Evolutionary conservation across 1,140 invertebrate species (phyloP), one percentile per base, ranked within the genome.

Genomic region (Diorhabda elongata): DNA sequence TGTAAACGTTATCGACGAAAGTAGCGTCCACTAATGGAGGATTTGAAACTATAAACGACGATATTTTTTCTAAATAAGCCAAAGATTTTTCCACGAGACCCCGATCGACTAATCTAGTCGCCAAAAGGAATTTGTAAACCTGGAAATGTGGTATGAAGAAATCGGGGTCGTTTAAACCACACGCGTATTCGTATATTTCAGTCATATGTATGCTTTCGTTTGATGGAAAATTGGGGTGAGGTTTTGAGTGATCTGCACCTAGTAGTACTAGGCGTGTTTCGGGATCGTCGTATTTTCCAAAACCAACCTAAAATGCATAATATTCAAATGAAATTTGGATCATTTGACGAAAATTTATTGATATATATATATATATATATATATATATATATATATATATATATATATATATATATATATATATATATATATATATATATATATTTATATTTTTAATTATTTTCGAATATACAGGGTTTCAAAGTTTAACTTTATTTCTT

Each of bases 131-230:
- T 82, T 94, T 93, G 80, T 91, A 93, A 58, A 85, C 84, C 83
- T 90, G 90, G 74, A 93, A 86, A 74, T 92, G 87, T 6, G 87
- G 82, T 45, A 95, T 84, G 67, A 86, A 84, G 76, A 91, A 94
- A 56, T 87, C 83, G n/a, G 89, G 86, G 75, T 92, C 90, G 70
- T 89, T 90, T 44, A 98, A 85, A 71, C 90, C 90, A 60, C 91
- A 87, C 0, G 94, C 95, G 81, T 95, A 98, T 81, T 98, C 96
- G 80, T 96, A 98, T 64, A 97, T 91, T 82, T 98, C 94, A 0
- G 95, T 98, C 78, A 95, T 90, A 83, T 97, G 93, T 62, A 98
- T 91, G 3, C 95, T 93, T 79, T 93, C 89, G 76, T 90, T 91
- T 45, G 86, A 89, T 7, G 90, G 89, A 82, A 96, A 93, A 72